Evolutionary conservation across 2,888 invertebrate genomes (phyloP).

Genomic region (Dynastes tityus): DNA sequence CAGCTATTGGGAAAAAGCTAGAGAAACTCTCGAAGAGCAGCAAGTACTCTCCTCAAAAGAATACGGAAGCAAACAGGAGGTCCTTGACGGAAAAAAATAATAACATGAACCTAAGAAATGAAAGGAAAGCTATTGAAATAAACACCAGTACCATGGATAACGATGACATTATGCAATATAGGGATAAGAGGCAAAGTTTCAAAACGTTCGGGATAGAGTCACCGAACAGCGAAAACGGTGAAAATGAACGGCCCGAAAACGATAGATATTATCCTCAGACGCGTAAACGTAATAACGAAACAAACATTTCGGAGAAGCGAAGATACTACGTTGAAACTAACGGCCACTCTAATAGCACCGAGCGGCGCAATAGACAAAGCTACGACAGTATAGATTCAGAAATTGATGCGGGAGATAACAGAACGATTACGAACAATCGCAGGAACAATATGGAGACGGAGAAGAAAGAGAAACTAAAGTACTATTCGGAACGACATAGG

Average conservation of each 20-base stretch:
- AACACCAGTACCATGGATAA: constrained; percentile 53
- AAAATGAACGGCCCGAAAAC: constrained; percentile 60
- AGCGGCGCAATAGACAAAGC: constrained; percentile 63
- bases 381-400: constrained; percentile 68
- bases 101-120: constrained; percentile 58
- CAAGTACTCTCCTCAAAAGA: constrained; percentile 67
- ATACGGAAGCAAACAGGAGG: constrained; percentile 62
- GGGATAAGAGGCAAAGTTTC: constrained; percentile 64
- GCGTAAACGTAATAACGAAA: constrained; percentile 58
- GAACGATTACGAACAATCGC: constrained; percentile 54
- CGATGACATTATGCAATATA: constrained; percentile 64
- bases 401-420: constrained; percentile 59
- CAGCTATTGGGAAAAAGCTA: constrained; percentile 69
- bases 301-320: constrained; percentile 60
- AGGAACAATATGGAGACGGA: constrained; percentile 60
- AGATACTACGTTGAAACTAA: constrained; percentile 63
- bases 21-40: constrained; percentile 69
- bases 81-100: constrained; percentile 59
- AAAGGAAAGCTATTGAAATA: constrained; percentile 56
- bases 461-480: constrained; percentile 61
- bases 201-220: constrained; percentile 67
- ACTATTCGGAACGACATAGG: constrained; percentile 63
- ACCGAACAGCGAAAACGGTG: constrained; percentile 63
- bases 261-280: constrained; percentile 57
- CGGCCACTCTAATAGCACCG: constrained; percentile 59